These are phyloP conservation scores for Melanotaenia maccullochi DNA, from an alignment of 2,797 vertebrate species.

Conservation along the genomic window DNA sequence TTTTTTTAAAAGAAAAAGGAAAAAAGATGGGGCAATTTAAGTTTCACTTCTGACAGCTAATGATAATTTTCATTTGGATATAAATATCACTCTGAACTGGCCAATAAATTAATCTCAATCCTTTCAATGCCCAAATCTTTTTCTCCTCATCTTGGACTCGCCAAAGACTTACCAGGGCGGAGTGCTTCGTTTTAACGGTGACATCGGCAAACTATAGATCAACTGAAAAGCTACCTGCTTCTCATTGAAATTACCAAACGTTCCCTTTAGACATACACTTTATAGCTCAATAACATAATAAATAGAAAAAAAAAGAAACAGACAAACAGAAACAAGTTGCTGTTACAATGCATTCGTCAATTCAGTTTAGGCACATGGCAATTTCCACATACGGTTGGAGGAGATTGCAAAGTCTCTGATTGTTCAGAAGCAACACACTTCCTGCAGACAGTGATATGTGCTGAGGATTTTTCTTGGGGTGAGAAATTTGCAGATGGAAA, in stretches of 20 bases:
- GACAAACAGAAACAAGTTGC: slow-evolving; percentile 85
- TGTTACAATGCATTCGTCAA: slow-evolving; percentile 99
- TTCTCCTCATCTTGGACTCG: slow-evolving; percentile 41
- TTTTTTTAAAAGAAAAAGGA: slow-evolving; percentile 8
- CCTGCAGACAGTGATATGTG: slow-evolving; percentile 90
- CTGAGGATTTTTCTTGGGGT: slow-evolving; percentile 82
- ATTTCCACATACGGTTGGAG: slow-evolving; percentile 90
- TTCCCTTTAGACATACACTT: slow-evolving; percentile 96
- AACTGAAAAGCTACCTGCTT: slow-evolving; percentile 88
- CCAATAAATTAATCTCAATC: slow-evolving; percentile 74
- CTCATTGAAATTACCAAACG: slow-evolving; percentile 86
- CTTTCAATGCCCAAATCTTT: slow-evolving; percentile 56
- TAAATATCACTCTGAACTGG: slow-evolving; percentile 65
- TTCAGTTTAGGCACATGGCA: slow-evolving; percentile 99
- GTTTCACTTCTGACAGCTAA: slow-evolving; percentile 54
- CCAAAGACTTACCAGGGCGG: slow-evolving; percentile 40
- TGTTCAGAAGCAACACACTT: slow-evolving; percentile 95
- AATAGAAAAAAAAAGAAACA: slow-evolving; percentile 87
- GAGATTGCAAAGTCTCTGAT: slow-evolving; percentile 95
- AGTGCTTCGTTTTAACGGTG: slow-evolving; percentile 62
- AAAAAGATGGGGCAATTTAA: slow-evolving; percentile 36
- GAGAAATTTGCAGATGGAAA: slow-evolving; percentile 87
- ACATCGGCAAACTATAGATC: slow-evolving; percentile 88
- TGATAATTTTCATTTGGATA: slow-evolving; percentile 54
- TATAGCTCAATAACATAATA: slow-evolving; percentile 96